Percentiles rank a stretch among this genome's conserved stretches.
These are phyloP conservation scores for Aproaerema taeniolella DNA, from an alignment of 2,888 invertebrate genomes.

Conservation along the genomic window DNA sequence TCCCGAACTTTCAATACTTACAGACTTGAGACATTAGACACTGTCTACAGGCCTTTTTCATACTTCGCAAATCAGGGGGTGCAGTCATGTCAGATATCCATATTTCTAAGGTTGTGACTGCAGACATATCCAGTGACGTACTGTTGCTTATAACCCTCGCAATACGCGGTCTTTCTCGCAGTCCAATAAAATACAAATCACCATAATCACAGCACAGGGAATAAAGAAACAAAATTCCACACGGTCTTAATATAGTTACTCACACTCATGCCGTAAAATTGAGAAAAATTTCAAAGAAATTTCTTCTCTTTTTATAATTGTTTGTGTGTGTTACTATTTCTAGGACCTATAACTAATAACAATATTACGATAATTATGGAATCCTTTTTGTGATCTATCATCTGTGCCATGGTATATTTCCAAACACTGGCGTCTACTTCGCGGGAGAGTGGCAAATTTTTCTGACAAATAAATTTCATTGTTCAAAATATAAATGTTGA, in stretches of 20 bases:
- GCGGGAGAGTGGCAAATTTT: conserved; percentile 54
- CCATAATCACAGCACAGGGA: no score
- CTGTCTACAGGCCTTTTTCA: not conserved
- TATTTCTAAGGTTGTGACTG: conserved; percentile 68
- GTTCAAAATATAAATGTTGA: conserved; percentile 55
- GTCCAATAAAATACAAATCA: conserved; percentile 18
- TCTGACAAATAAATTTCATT: conserved; percentile 65
- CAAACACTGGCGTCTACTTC: no score
- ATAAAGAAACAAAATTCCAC: no score
- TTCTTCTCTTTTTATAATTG: no score
- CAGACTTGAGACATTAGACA: not conserved
- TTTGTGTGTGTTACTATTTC: no score
- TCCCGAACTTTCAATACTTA: not conserved
- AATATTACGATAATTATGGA: no score
- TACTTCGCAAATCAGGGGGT: conserved; percentile 19
- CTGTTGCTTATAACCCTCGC: conserved; percentile 20
- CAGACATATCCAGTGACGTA: conserved; percentile 57
- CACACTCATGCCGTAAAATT: no score
- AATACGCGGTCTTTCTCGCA: conserved; percentile 22
- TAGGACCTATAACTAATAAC: no score
- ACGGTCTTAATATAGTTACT: no score
- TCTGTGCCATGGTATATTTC: no score
- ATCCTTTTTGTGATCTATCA: no score
- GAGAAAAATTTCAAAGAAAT: no score
- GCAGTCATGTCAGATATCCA: conserved; percentile 47